Percentiles rank a stretch among this genome's conserved stretches.
These are phyloP conservation scores for Apis florea DNA, from an alignment of 1,140 invertebrate genomes.

Conservation along the genomic window DNA sequence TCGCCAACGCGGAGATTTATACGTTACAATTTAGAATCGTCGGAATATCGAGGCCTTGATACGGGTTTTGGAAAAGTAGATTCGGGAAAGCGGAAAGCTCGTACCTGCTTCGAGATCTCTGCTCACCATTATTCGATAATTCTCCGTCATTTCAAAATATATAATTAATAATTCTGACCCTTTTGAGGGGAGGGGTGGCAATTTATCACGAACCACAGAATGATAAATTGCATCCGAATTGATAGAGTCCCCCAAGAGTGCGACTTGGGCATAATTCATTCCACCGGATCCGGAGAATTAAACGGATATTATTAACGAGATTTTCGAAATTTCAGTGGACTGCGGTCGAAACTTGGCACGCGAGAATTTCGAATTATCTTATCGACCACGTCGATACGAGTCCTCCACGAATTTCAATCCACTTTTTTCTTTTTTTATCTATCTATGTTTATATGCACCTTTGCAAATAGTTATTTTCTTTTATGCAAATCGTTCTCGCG, in stretches of 20 bases:
- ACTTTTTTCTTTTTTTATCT: neutral
- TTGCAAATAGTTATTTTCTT: neutral
- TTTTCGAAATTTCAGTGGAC: neutral
- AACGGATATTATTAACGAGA: conserved; percentile 39
- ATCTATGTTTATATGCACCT: too few species aligned
- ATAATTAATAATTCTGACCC: too few species aligned
- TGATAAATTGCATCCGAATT: conserved; percentile 30
- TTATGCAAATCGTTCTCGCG: neutral
- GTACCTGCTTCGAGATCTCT: neutral
- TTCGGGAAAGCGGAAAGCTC: too few species aligned
- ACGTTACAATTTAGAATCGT: conserved; percentile 32
- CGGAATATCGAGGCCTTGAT: conserved; percentile 14
- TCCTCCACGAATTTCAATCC: too few species aligned
- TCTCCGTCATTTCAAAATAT: too few species aligned
- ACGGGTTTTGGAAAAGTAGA: neutral
- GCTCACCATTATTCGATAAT: conserved; percentile 23
- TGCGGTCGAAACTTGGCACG: neutral
- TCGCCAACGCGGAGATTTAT: conserved; percentile 32
- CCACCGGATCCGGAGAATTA: conserved; percentile 2
- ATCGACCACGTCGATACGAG: too few species aligned
- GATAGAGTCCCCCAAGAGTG: conserved; percentile 22
- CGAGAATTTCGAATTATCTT: neutral
- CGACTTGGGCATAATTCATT: conserved; percentile 14
- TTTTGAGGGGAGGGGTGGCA: neutral
- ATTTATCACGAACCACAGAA: conserved; percentile 3